Base-by-base conservation (phyloP, 2,797 vertebrate species). In the Semotilus atromaculatus region DNA sequence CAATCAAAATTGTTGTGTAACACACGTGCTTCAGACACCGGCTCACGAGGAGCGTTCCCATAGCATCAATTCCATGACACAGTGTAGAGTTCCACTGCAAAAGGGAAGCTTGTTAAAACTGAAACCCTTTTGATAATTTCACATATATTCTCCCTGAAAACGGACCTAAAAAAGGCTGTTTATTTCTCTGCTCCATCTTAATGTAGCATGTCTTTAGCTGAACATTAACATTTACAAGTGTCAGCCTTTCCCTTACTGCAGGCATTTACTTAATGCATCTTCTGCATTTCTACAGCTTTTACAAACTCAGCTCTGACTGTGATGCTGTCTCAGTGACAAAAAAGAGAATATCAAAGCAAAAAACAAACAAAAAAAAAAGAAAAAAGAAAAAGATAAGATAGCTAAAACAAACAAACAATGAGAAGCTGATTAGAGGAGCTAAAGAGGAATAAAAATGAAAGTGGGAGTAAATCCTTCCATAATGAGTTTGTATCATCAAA, bases 401-500 rank as follows among this genome's bases (percentile, higher is more conserved):
- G 83, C 58, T 51, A 26, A 48, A 64, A 40, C 62, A 73, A 90
- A 68, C 18, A 67, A 23, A 45, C 4, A 58, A 77, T 53, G 43
- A 68, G 36, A 62, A 43, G 34, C 73, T 83, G 62, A 60, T 26
- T 21, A 85, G n/a, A 40, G n/a, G 38, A 74, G 58, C 29, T 76
- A 74, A 68, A 75, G 38, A 62, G 43, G 38, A 70, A 82, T 62
- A 48, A 76, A 84, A 85, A 79, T 68, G 31, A 86, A 88, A 67
- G 76, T 85, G 86, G 88, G 90, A 88, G 73, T 86, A 86, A 84
- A 92, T 91, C 78, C 91, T 95, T 93, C 89, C 95, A 88, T 86
- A 91, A 89, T 85, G 93, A 91, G 91, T 91, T 94, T 93, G 91
- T 93, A 94, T 95, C 95, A 96, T 96, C 95, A 66, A 97, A 97